A percentile compares a stretch with the other conserved stretches of the same genome.
These are phyloP conservation scores for Anoura caudifer DNA, from an alignment of 2,113 vertebrate species.

Conservation along the genomic window DNA sequence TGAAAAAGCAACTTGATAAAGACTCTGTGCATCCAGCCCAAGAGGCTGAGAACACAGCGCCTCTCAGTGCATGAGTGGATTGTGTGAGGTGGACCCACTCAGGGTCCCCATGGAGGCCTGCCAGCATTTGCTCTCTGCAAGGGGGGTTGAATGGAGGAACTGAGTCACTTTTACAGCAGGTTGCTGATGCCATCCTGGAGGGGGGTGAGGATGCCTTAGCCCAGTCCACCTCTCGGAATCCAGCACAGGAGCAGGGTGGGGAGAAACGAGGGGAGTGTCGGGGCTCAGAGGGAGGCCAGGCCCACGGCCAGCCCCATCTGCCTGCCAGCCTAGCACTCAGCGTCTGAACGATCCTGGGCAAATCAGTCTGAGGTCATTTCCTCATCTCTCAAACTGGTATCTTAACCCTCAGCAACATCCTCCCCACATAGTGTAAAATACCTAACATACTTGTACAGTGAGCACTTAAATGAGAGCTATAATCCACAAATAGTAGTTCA, in stretches of 20 bases:
- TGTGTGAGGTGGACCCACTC: background rate
- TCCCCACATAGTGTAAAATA: background rate
- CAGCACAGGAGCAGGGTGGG: accelerated
- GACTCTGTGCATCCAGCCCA: background rate
- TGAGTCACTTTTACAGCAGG: background rate
- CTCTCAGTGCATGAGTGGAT: background rate
- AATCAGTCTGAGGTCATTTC: background rate
- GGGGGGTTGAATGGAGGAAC: background rate
- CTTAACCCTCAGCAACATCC: background rate
- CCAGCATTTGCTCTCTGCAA: background rate
- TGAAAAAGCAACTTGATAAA: background rate
- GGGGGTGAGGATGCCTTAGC: too few relatives aligned
- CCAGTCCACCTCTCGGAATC: background rate
- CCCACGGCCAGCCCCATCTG: background rate
- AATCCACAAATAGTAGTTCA: background rate
- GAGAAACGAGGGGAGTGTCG: background rate
- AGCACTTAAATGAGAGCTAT: background rate
- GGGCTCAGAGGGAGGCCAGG: background rate
- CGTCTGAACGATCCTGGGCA: accelerated
- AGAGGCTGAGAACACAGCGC: background rate
- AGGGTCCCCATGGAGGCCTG: background rate
- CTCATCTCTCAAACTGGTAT: background rate
- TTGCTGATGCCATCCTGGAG: background rate
- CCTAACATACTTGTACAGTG: too few relatives aligned
- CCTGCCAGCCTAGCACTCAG: background rate